Evolutionary conservation across 2,888 invertebrate genomes (phyloP).

Genomic region (Elmis aenea): DNA sequence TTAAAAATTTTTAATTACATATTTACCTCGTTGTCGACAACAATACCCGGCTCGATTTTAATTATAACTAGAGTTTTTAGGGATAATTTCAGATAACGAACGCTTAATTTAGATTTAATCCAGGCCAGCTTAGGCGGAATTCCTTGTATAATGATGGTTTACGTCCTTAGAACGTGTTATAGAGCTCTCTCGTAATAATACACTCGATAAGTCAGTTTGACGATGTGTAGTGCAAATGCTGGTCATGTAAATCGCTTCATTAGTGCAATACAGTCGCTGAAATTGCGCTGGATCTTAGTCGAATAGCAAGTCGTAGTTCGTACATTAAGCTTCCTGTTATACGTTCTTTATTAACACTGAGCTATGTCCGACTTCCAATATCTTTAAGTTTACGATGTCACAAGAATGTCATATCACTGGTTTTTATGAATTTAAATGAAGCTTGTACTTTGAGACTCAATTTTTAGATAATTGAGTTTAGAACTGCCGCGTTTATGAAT

Average conservation of each 20-base stretch:
- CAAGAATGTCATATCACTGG: conserved; percentile 46
- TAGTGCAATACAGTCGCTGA: conserved; percentile 31
- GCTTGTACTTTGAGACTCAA: conserved; percentile 36
- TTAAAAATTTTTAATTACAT: conserved; percentile 3
- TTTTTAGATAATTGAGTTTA: conserved; percentile 40
- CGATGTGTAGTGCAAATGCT: conserved; percentile 29
- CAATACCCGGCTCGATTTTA: conserved; percentile 3
- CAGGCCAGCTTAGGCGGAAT: no score
- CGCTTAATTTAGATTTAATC: no score
- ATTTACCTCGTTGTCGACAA: conserved; percentile 3
- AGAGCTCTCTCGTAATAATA: conserved; percentile 9
- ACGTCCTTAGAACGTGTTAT: conserved; percentile 1
- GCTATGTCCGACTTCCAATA: conserved; percentile 40
- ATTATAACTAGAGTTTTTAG: conserved; percentile 5
- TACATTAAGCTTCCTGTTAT: conserved; percentile 25
- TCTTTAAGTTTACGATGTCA: conserved; percentile 45
- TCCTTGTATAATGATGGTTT: no score
- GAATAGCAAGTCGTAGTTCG: conserved; percentile 22
- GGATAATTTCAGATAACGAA: no score
- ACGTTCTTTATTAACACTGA: conserved; percentile 39
- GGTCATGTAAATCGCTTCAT: conserved; percentile 45
- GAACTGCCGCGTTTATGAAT: conserved; percentile 35
- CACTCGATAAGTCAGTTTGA: conserved; percentile 11
- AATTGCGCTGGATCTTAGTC: conserved; percentile 25
- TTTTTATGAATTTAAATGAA: conserved; percentile 43